Percentiles rank a stretch among this genome's conserved stretches.
These are phyloP conservation scores for Pseudochromis fuscus DNA, from an alignment of 2,797 vertebrate species.

Conservation along the genomic window DNA sequence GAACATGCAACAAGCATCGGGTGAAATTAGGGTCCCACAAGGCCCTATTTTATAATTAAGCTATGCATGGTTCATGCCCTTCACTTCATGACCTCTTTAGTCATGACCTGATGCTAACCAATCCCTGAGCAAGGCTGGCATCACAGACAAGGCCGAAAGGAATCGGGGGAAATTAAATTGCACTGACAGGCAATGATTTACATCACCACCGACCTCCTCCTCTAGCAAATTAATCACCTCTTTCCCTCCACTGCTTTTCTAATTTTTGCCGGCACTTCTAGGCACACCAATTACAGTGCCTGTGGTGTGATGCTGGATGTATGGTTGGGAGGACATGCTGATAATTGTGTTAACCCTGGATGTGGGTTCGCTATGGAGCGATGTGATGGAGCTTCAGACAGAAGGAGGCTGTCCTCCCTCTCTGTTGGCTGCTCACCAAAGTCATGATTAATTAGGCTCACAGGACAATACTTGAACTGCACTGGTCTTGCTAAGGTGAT, in stretches of 20 bases:
- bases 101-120: constrained; percentile 66
- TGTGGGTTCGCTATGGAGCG: constrained; percentile 64
- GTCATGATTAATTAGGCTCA: constrained; percentile 77
- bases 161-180: constrained; percentile 80
- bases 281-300: constrained; percentile 78
- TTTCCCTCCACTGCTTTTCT: constrained; percentile 70
- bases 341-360: constrained; percentile 80
- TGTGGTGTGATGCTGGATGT: constrained; percentile 71
- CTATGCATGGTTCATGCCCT: constrained; percentile 49
- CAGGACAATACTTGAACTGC: constrained; percentile 66
- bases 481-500: constrained; percentile 62
- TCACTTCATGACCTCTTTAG: constrained; percentile 67
- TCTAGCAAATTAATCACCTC: constrained; percentile 80
- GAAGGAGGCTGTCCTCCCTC: constrained; percentile 73
- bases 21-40: constrained; percentile 8
- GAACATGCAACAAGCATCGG: constrained; percentile 14
- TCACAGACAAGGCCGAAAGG: constrained; percentile 74
- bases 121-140: constrained; percentile 67
- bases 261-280: constrained; percentile 70
- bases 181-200: constrained; percentile 80
- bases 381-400: constrained; percentile 71
- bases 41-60: constrained; percentile 70
- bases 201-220: constrained; percentile 75
- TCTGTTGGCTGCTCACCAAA: constrained; percentile 72
- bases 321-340: constrained; percentile 74